Evolutionary conservation across 1,140 invertebrate species (phyloP).

Genomic region (Parapsyche elsis): DNA sequence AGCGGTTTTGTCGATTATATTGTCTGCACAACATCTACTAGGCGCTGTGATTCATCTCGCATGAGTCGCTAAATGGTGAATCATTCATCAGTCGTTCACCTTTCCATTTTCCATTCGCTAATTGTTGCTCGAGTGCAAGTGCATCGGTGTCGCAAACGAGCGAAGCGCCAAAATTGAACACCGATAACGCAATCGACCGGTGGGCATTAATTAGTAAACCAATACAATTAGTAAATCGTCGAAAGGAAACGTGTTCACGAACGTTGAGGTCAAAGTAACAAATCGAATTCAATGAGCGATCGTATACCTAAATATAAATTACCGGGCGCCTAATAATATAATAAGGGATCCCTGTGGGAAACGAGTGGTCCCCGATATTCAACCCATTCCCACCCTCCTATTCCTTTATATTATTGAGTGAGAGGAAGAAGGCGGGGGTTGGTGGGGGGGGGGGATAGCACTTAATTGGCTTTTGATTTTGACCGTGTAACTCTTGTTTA

Average conservation of each 20-base stretch:
- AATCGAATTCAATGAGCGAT: neutral
- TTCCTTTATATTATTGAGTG: neutral
- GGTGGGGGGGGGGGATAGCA: neutral
- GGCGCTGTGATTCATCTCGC: conserved; percentile 13
- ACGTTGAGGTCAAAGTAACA: too few species aligned
- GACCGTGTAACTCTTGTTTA: conserved; percentile 31
- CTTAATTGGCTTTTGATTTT: conserved; percentile 33
- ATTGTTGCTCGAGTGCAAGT: neutral
- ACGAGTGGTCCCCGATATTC: neutral
- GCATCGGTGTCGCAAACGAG: too few species aligned
- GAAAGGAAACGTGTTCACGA: too few species aligned
- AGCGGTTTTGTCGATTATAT: too few species aligned
- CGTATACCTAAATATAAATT: conserved; percentile 2
- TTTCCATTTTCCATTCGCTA: neutral
- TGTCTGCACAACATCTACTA: conserved; percentile 13
- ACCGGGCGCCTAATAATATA: neutral
- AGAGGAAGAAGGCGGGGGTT: neutral
- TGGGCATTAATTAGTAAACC: too few species aligned
- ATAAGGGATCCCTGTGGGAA: conserved; percentile 27
- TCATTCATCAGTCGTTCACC: conserved; percentile 38
- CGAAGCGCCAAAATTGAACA: too few species aligned
- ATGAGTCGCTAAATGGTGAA: conserved; percentile 34
- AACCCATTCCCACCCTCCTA: neutral
- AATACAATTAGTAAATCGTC: too few species aligned
- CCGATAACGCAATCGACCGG: too few species aligned